Percentiles rank a stretch among this genome's conserved stretches.
These are phyloP conservation scores for Pollenia labialis DNA, from an alignment of 2,888 invertebrate species.

Conservation along the genomic window DNA sequence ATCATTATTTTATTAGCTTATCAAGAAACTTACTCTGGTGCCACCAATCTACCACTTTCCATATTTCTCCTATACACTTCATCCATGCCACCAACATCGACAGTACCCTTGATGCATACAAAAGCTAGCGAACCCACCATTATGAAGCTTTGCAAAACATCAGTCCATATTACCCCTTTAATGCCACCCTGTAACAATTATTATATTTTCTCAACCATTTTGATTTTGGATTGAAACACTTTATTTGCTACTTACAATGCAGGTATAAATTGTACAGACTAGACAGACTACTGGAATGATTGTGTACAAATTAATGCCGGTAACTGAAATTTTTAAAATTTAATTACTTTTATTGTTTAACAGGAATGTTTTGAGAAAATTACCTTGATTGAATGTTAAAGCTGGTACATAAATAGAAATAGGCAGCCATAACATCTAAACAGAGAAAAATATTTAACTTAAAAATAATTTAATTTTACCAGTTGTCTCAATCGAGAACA, in stretches of 20 bases:
- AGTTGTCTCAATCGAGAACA: not conserved
- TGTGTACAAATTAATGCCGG: conserved; percentile 90
- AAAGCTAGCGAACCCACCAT: conserved; percentile 90
- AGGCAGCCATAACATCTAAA: conserved; percentile 80
- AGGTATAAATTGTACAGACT: conserved; percentile 93
- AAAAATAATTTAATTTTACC: not conserved
- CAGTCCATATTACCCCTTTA: conserved; percentile 92
- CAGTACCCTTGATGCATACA: conserved; percentile 89
- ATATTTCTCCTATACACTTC: conserved; percentile 88
- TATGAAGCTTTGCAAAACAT: conserved; percentile 90
- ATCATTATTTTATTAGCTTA: conserved; percentile 71
- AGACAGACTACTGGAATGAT: conserved; percentile 92
- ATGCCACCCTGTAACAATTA: conserved; percentile 87
- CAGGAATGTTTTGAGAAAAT: not conserved
- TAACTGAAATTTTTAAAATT: conserved; percentile 76
- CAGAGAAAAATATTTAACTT: not conserved
- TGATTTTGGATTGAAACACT: not conserved
- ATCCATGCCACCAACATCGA: conserved; percentile 88
- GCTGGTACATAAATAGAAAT: conserved; percentile 89
- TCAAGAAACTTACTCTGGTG: conserved; percentile 86
- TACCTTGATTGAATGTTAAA: conserved; percentile 91
- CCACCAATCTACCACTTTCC: conserved; percentile 88
- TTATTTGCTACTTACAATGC: conserved; percentile 87
- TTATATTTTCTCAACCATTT: not conserved
- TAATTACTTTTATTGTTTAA: not conserved